Percentiles rank a stretch among this genome's conserved stretches.
Evolutionary conservation across 2,113 vertebrate genomes (phyloP).

Genomic region (Aspidoscelis tigris): DNA sequence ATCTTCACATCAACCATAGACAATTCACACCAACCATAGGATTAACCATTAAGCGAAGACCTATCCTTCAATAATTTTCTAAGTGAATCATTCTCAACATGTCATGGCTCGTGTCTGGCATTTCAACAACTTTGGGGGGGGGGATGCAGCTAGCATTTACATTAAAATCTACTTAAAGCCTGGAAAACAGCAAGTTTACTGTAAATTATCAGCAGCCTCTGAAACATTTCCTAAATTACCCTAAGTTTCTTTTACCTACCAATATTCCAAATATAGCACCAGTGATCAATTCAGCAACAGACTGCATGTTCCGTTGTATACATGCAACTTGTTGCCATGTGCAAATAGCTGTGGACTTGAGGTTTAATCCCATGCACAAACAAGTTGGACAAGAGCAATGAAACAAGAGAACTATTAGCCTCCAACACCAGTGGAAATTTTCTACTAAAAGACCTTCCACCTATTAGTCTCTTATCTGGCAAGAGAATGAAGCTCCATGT

Average conservation of each 20-base stretch:
- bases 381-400: neutral
- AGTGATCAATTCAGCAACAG: neutral
- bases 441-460: neutral
- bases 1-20: neutral
- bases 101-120: no score
- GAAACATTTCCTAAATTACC: neutral
- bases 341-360: neutral
- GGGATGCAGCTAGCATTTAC: no score
- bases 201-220: neutral
- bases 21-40: neutral
- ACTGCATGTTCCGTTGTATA: neutral
- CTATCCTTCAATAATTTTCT: neutral
- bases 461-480: neutral
- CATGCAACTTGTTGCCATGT: neutral
- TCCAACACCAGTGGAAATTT: neutral
- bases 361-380: neutral
- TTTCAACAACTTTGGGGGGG: neutral
- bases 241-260: neutral
- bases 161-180: neutral
- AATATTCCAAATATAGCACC: neutral
- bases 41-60: constrained; percentile 4
- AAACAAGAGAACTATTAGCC: neutral
- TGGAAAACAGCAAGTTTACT: neutral
- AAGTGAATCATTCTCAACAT: neutral
- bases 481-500: neutral